These are phyloP conservation scores for Aeoliscus strigatus DNA, from an alignment of 2,797 vertebrate genomes.

Conservation along the genomic window DNA sequence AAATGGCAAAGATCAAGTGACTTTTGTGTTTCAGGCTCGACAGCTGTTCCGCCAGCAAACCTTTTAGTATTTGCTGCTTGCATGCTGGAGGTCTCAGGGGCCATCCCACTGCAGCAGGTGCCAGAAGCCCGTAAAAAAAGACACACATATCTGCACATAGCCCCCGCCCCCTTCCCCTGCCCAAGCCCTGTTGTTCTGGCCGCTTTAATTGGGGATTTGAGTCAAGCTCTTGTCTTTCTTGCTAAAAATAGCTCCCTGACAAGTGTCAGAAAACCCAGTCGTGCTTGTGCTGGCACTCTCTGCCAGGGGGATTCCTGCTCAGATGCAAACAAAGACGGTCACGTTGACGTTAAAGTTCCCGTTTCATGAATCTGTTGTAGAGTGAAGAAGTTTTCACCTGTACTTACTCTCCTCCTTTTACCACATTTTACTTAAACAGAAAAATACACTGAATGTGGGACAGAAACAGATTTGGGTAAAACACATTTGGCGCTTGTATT, in stretches of 20 bases:
- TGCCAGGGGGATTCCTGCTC: conserved; percentile 28
- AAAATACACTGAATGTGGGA: background rate
- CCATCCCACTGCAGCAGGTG: conserved; percentile 54
- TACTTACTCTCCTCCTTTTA: conserved; percentile 9
- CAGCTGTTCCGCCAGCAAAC: conserved; percentile 62
- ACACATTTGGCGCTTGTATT: no score
- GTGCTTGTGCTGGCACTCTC: conserved; percentile 37
- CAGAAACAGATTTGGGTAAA: no score
- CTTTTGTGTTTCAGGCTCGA: conserved; percentile 37
- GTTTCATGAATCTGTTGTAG: conserved; percentile 29
- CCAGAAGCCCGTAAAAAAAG: conserved; percentile 40
- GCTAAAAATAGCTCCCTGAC: conserved; percentile 66
- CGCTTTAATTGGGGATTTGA: conserved; percentile 75
- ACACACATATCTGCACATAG: conserved; percentile 8
- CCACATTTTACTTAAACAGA: conserved; percentile 16
- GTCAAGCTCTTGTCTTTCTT: conserved; percentile 57
- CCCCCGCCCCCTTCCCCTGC: conserved; percentile 18
- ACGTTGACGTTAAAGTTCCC: conserved; percentile 11
- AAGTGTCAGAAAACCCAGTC: conserved; percentile 56
- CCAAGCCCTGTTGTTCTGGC: conserved; percentile 60
- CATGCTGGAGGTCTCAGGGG: conserved; percentile 48
- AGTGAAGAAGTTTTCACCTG: conserved; percentile 2
- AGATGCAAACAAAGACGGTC: conserved; percentile 13
- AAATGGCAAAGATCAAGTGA: conserved; percentile 11
- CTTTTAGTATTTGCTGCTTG: conserved; percentile 55